phyloP scores from a whole-genome alignment of 2,888 invertebrate species.

The Trachelus stipa region DNA sequence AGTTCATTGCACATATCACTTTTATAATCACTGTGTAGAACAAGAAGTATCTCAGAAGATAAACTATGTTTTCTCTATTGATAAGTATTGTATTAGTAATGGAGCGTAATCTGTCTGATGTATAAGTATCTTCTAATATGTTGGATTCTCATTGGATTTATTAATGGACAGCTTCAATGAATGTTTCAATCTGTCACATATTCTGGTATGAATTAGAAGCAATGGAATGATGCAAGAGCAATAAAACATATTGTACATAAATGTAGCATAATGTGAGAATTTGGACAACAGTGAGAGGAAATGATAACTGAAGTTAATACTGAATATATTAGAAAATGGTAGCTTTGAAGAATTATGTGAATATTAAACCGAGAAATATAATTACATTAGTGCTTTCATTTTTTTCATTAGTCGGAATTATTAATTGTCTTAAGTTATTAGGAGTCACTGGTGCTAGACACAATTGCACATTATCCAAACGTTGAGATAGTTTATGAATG shows the following conservation, averaged over 20 bases:
- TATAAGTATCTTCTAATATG: background rate
- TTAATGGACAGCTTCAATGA: background rate
- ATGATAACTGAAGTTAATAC: background rate
- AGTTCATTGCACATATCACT: background rate
- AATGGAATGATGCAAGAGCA: background rate
- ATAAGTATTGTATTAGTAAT: background rate
- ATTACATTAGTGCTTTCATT: conserved; percentile 22
- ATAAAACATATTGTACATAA: background rate
- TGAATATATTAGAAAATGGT: background rate
- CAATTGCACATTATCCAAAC: background rate
- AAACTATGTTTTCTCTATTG: background rate
- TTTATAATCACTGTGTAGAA: background rate
- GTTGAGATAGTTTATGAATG: background rate
- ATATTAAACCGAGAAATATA: conserved; percentile 1
- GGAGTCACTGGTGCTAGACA: background rate
- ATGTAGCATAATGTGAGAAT: background rate
- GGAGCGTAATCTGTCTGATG: background rate
- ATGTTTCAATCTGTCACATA: background rate
- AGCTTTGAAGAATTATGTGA: background rate
- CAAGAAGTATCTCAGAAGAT: background rate
- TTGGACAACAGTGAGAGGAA: background rate
- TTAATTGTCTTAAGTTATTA: background rate
- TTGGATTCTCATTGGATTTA: background rate
- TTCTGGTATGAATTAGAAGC: background rate
- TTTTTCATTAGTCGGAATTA: conserved; percentile 17